Conservation (phyloP, 2,888 invertebrate genomes). For the Aphodius sticticus region DNA sequence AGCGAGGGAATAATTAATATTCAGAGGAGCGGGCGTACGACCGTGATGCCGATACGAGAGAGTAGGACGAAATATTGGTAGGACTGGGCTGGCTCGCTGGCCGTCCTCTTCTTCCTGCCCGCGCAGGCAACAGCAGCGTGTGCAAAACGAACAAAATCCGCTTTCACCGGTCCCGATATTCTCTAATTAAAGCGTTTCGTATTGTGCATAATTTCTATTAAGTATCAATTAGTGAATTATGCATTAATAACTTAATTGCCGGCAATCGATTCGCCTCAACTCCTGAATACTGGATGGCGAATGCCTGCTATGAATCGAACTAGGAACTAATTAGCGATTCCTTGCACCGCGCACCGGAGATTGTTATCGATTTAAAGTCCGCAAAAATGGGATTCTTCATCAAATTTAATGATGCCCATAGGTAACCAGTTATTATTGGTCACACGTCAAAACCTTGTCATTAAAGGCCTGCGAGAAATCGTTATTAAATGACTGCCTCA, state of each 20-base stretch:
- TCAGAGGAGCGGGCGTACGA: not conserved
- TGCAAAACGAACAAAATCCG: not conserved
- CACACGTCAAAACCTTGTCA: too few relatives aligned
- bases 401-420: too few relatives aligned
- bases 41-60: not conserved
- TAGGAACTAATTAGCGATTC: not conserved
- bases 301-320: not conserved
- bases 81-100: too few relatives aligned
- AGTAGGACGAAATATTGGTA: not conserved
- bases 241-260: constrained; percentile 4
- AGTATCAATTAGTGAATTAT: constrained; percentile 4
- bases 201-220: constrained; percentile 4
- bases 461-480: too few relatives aligned
- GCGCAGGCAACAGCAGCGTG: not conserved
- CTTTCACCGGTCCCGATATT: not conserved
- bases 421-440: too few relatives aligned
- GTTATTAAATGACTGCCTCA: too few relatives aligned
- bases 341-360: not conserved
- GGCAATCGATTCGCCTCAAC: not conserved
- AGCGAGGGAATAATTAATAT: not conserved
- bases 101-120: too few relatives aligned
- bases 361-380: not conserved
- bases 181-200: not conserved
- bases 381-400: too few relatives aligned
- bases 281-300: not conserved